A percentile compares a stretch with the other conserved stretches of the same genome.
phyloP scores from a whole-genome alignment of 2,797 vertebrate genomes.

The Microctenopoma stevenorrisi region DNA sequence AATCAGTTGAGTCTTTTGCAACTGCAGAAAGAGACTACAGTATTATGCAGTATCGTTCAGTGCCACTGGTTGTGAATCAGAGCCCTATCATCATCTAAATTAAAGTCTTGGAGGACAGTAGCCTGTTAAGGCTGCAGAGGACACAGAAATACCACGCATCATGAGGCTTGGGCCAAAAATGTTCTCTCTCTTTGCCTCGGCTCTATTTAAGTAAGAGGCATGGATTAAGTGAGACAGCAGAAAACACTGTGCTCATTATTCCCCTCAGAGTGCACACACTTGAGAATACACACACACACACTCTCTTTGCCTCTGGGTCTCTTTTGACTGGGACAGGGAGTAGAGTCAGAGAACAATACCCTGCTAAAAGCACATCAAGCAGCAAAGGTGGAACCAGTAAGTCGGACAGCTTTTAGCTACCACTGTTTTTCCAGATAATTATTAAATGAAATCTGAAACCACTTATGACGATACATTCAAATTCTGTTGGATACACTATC shows the following conservation, averaged over 20 bases:
- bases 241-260: slow-evolving; percentile 77
- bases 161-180: slow-evolving; percentile 24
- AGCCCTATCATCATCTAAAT: slow-evolving; percentile 16
- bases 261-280: slow-evolving; percentile 43
- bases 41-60: neutral
- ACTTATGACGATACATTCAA: too few relatives aligned
- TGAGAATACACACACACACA: slow-evolving; percentile 11
- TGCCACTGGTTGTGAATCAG: neutral
- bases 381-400: slow-evolving; percentile 21
- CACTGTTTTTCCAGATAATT: neutral
- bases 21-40: neutral
- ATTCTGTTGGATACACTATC: too few relatives aligned
- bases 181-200: slow-evolving; percentile 30
- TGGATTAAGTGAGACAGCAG: slow-evolving; percentile 45
- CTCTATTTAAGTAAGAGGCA: slow-evolving; percentile 44
- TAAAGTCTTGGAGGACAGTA: neutral
- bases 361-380: slow-evolving; percentile 35
- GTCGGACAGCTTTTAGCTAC: neutral
- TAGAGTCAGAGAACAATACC: slow-evolving; percentile 52
- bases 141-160: slow-evolving; percentile 17
- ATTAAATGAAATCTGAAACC: neutral
- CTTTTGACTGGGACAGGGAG: slow-evolving; percentile 51
- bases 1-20: neutral
- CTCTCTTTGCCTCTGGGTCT: slow-evolving; percentile 47
- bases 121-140: slow-evolving; percentile 13